A percentile compares a stretch with the other conserved stretches of the same genome.
phyloP scores from a whole-genome alignment of 2,888 invertebrate genomes.

The Dione vanillae region DNA sequence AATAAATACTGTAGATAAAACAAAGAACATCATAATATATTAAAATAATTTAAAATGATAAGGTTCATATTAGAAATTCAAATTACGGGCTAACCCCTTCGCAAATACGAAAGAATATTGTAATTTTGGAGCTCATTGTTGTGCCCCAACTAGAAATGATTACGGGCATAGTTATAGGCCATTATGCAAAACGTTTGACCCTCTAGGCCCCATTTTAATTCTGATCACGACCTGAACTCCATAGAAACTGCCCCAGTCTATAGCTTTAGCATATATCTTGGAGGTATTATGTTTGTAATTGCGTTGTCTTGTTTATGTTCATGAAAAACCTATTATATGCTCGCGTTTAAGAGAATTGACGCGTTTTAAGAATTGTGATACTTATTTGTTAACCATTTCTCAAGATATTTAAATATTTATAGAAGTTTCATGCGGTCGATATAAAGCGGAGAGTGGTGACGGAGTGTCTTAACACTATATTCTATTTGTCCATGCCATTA shows the following conservation, averaged over 20 bases:
- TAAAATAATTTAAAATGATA: slow-evolving; percentile 22
- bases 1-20: background rate
- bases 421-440: no score
- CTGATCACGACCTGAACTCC: slow-evolving; percentile 27
- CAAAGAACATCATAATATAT: slow-evolving; percentile 4
- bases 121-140: slow-evolving; percentile 28
- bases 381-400: no score
- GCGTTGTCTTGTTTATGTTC: background rate
- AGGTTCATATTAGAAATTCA: slow-evolving; percentile 17
- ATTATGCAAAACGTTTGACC: slow-evolving; percentile 31
- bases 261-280: slow-evolving; percentile 8
- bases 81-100: slow-evolving; percentile 24
- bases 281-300: slow-evolving; percentile 9
- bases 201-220: slow-evolving; percentile 23
- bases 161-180: slow-evolving; percentile 25
- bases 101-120: slow-evolving; percentile 23
- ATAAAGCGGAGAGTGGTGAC: background rate
- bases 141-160: slow-evolving; percentile 25
- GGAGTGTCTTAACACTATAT: background rate
- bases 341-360: no score
- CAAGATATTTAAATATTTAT: no score
- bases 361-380: no score
- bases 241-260: slow-evolving; percentile 21
- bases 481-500: no score
- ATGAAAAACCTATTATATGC: background rate